A percentile compares a stretch with the other conserved stretches of the same genome.
phyloP scores from a whole-genome alignment of 2,113 vertebrate species.

The Zapornia atra region DNA sequence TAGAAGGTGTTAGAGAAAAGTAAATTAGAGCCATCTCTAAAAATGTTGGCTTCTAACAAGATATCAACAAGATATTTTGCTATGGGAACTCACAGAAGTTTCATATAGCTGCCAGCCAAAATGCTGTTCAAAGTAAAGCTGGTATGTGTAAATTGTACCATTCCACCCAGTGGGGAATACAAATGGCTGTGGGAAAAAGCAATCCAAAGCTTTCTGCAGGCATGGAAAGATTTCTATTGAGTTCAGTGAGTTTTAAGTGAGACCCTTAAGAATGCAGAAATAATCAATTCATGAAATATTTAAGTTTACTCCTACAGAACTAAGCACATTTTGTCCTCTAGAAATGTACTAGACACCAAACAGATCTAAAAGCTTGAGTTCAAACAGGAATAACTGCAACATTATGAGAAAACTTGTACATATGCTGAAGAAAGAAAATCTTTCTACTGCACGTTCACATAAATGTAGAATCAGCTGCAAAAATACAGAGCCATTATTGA shows the following conservation, averaged over 20 bases:
- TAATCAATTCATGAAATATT: not conserved
- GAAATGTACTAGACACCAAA: not conserved
- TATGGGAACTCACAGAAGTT: not conserved
- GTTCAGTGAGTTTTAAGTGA: not conserved
- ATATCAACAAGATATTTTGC: not conserved
- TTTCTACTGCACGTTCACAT: not conserved
- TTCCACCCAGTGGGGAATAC: not conserved
- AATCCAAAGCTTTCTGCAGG: not conserved
- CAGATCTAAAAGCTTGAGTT: not conserved
- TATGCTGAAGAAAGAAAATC: not conserved
- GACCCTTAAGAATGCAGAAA: not conserved
- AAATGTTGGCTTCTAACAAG: not conserved
- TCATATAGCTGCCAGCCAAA: not conserved
- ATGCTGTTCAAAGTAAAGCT: not conserved
- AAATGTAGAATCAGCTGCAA: not conserved
- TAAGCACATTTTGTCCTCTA: not conserved
- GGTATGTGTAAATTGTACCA: not conserved
- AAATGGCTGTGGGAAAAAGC: not conserved
- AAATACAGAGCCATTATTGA: not conserved
- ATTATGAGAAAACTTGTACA: not conserved
- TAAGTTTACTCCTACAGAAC: not conserved
- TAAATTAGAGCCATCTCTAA: not conserved
- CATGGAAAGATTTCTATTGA: not conserved
- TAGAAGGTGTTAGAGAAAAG: not conserved
- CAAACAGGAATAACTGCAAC: not conserved